Base-by-base conservation (phyloP, 2,888 invertebrate species). In the Trichopoda pennipes region DNA sequence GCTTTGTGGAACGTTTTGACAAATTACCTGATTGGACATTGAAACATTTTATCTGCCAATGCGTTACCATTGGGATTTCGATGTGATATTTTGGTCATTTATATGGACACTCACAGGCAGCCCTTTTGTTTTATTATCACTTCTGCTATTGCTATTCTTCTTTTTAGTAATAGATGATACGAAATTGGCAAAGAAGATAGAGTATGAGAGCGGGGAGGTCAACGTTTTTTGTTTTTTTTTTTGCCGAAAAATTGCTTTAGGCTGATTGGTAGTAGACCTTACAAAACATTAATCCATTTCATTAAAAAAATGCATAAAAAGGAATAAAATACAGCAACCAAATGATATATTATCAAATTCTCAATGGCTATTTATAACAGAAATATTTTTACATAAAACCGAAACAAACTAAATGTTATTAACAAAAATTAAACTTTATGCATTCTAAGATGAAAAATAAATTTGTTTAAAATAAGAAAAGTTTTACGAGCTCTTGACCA, bases 11-110 rank as follows among this genome's bases (percentile, higher is more conserved):
- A 84, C 61, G 87, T 88, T 88, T 89, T 89, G 90, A 89, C 88
- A 89, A 89, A 89, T 89, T 81, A 85, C 86, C 84, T 87, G 88
- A 89, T 89, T 88, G 89, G 90, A 88, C 89, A 88, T 88, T 89
- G 89, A 88, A 89, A 87, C 89, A 89, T 89, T 89, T 89, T 88
- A 89, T 89, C 87, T 87, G 86, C 81, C 86, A 87, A 86, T 87
- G 88, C 87, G 87, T 86, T 87, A 85, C 86, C 78, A 74, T 75
- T 76, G 83, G 79, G 80, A 84, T 81, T 87, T 87, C 85, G 85
- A 87, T 86, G 88, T 88, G 88, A 86, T 87, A 86, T 87, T 88
- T 86, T 85, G 88, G 89, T 88, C 89, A 88, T 89, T 89, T 88
- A 88, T 88, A 86, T 88, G 86, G 86, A 87, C 89, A 88, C 87